Evolutionary conservation across 1,140 invertebrate genomes (phyloP).

Genomic region (Gryon sp.): DNA sequence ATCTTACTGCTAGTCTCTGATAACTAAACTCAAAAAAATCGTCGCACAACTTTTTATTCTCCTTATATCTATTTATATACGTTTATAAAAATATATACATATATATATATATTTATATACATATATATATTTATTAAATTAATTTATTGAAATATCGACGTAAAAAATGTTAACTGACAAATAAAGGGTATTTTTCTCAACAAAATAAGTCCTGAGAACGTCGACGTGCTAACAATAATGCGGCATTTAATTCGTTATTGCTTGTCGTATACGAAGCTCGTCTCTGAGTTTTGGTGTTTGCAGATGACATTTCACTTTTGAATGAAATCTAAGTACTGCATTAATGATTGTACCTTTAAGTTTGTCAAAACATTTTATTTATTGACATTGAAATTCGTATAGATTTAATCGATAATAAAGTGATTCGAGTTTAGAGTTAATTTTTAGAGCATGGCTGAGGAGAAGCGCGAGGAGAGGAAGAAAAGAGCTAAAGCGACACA

Average conservation of each 20-base stretch:
- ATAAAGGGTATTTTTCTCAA: conserved; percentile 22
- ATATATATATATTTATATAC: conserved; percentile 45
- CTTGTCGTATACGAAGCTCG: no score
- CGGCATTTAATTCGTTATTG: no score
- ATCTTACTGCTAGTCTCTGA: no score
- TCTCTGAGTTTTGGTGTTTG: conserved; percentile 22
- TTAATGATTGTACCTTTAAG: no score
- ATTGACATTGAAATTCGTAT: conserved; percentile 65
- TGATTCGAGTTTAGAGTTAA: conserved; percentile 75
- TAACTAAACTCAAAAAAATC: no score
- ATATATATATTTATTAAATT: conserved; percentile 70
- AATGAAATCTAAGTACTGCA: conserved; percentile 19
- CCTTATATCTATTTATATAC: conserved; percentile 29
- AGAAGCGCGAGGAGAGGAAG: conserved; percentile 63
- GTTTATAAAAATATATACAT: conserved; percentile 21
- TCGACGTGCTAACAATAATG: no score
- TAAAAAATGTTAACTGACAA: conserved; percentile 53
- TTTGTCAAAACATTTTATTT: conserved; percentile 47
- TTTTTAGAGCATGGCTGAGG: conserved; percentile 76
- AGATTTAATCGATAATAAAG: conserved; percentile 65
- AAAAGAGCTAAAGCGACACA: conserved; percentile 40
- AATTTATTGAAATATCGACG: conserved; percentile 44
- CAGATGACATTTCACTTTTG: conserved; percentile 38
- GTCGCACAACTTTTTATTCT: conserved; percentile 24
- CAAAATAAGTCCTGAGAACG: conserved; percentile 1